Evolutionary conservation across 2,113 vertebrate species (phyloP), one percentile per base, ranked within the genome.

Genomic region (Otocyon megalotis): DNA sequence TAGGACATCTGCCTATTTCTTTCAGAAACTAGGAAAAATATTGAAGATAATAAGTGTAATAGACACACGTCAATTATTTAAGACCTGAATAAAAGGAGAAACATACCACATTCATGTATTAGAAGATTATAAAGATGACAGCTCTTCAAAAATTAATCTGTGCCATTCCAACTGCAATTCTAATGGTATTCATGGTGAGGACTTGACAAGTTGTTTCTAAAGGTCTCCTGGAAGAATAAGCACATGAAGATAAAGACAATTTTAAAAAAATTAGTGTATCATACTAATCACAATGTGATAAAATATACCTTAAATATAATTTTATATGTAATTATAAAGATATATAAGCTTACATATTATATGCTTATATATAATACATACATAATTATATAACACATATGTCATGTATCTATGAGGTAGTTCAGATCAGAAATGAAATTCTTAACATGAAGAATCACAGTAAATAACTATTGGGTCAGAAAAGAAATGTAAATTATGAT

Each of bases 61-160:
- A 89, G 15, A 93, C 35, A 72, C 10, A 83, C 58, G 83, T 19
- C 63, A 53, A 43, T 43, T 22, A 74, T 20, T 30, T 28, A 77
- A 60, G 26, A 62, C 80, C 43, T 72, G 54, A 90, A 86, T 63
- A 80, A 60, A 87, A 92, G 79, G 26, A 91, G 62, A 85, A 60
- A 93, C 37, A 72, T 62, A 72, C 63, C 63, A 96, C 54, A n/a
- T 69, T 93, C 8, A 58, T 54, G 16, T 80, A 79, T 63, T 77
- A 54, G 62, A 67, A 77, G 43, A 56, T 26, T 85, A 84, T 24
- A 85, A 71, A 96, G 76, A 77, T 15, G 54, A 80, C 17, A 80
- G 11, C 32, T 71, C 80, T 93, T n/a, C 80, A 69, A 63, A 85
- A 96, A 71, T 71, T 79, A 90, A 67, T 48, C 76, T 88, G 8